Percentiles rank a stretch among this genome's conserved stretches.
These are phyloP conservation scores for Brachirus orientalis DNA, from an alignment of 2,113 vertebrate species.

Conservation along the genomic window DNA sequence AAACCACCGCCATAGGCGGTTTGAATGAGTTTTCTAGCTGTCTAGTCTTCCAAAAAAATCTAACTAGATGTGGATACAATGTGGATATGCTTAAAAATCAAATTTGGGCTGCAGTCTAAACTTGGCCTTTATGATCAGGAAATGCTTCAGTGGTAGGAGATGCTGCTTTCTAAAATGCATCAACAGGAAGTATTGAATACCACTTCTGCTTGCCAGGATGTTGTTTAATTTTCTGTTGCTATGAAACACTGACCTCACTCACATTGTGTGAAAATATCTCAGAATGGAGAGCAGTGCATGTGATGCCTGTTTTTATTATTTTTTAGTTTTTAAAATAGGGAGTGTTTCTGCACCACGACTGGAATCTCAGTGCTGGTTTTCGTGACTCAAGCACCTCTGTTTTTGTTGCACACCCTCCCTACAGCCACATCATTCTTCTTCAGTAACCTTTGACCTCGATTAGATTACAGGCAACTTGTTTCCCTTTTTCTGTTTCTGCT, in stretches of 20 bases:
- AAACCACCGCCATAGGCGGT: too few species aligned
- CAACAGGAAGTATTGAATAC: not conserved
- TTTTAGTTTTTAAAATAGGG: conserved; percentile 1
- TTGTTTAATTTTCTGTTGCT: conserved; percentile 21
- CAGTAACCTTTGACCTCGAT: conserved; percentile 35
- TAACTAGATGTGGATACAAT: too few species aligned
- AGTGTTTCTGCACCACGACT: conserved; percentile 45
- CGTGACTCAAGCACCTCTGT: conserved; percentile 35
- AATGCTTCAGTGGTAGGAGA: too few species aligned
- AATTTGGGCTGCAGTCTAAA: too few species aligned
- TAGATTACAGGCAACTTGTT: conserved; percentile 34
- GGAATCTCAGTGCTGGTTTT: conserved; percentile 71
- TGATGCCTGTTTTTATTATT: not conserved
- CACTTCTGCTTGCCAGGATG: conserved; percentile 14
- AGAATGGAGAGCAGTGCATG: not conserved
- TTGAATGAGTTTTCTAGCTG: too few species aligned
- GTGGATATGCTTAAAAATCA: too few species aligned
- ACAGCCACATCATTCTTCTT: conserved; percentile 10
- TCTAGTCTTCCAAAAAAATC: too few species aligned
- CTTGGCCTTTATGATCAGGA: conserved; percentile 1
- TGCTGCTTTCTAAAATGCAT: too few species aligned
- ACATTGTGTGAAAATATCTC: not conserved
- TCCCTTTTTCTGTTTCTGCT: too few species aligned
- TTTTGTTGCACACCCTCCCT: conserved; percentile 36
- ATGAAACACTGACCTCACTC: conserved; percentile 15